A percentile compares a stretch with the other conserved stretches of the same genome.
Evolutionary conservation across 2,797 vertebrate genomes (phyloP).

Genomic region (Molossus alvarezi): DNA sequence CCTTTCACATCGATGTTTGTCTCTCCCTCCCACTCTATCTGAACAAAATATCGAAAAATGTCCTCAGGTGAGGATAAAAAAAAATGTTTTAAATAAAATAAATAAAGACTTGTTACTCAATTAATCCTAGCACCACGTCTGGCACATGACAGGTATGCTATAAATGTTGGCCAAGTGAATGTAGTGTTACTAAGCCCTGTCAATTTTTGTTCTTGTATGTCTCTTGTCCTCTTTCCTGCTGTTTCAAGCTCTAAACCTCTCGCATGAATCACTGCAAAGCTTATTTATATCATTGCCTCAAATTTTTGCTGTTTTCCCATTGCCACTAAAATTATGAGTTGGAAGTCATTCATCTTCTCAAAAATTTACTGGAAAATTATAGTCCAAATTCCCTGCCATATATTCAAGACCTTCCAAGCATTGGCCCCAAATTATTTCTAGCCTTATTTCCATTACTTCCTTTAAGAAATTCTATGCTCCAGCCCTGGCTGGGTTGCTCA

Average conservation of each 20-base stretch:
- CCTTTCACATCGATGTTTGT: too few species aligned
- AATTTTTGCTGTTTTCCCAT: background rate
- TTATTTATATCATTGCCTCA: background rate
- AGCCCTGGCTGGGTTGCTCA: too few species aligned
- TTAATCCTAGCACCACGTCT: background rate
- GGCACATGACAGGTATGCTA: background rate
- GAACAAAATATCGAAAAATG: too few species aligned
- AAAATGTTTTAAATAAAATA: too few species aligned
- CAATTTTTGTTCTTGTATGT: background rate
- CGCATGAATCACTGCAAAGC: conserved; percentile 34
- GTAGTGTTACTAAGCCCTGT: background rate
- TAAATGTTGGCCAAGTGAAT: background rate
- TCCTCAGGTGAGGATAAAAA: too few species aligned
- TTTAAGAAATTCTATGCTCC: background rate
- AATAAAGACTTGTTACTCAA: background rate
- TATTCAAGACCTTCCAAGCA: conserved; percentile 2
- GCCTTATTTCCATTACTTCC: conserved; percentile 14
- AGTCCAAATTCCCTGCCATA: background rate
- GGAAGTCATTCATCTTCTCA: conserved; percentile 44
- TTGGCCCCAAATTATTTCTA: conserved; percentile 20
- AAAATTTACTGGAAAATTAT: conserved; percentile 51
- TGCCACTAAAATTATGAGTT: conserved; percentile 25
- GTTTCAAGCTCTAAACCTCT: background rate
- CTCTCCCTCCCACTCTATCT: too few species aligned
- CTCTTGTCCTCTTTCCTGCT: background rate